Conservation (phyloP, 2,113 vertebrate genomes). For the Microcebus lehilahytsara region DNA sequence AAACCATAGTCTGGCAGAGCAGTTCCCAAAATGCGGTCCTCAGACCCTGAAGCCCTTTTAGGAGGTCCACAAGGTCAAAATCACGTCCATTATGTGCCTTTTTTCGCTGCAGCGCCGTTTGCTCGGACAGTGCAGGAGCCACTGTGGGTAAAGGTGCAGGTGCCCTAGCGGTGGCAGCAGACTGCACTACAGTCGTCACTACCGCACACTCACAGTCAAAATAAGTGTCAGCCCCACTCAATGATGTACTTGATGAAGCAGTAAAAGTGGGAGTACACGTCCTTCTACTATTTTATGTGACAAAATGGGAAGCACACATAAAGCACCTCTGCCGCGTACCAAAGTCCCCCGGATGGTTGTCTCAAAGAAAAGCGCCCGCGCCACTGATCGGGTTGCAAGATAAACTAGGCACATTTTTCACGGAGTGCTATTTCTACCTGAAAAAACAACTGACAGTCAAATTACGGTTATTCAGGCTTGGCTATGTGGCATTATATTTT, state of each 20-base stretch:
- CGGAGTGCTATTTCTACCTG: neutral
- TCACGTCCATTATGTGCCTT: neutral
- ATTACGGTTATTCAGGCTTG: neutral
- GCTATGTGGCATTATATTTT: neutral
- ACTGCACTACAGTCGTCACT: neutral
- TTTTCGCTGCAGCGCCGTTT: neutral
- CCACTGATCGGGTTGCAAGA: neutral
- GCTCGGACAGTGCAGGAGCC: too few species aligned
- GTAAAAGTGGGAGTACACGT: neutral
- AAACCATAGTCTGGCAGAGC: neutral
- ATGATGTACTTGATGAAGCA: neutral
- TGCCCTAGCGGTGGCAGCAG: too few species aligned
- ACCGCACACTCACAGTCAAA: neutral
- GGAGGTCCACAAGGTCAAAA: neutral
- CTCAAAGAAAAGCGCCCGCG: neutral
- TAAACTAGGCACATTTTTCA: neutral
- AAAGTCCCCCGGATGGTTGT: rapidly evolving
- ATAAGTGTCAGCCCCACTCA: neutral
- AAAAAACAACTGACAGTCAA: neutral
- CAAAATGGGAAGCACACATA: neutral
- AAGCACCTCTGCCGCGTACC: neutral
- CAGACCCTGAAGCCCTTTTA: neutral
- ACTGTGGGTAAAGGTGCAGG: neutral
- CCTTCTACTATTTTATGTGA: neutral
- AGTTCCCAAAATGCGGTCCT: neutral